These are phyloP conservation scores for Sarcophilus harrisii DNA, from an alignment of 2,797 vertebrate species.

Conservation along the genomic window DNA sequence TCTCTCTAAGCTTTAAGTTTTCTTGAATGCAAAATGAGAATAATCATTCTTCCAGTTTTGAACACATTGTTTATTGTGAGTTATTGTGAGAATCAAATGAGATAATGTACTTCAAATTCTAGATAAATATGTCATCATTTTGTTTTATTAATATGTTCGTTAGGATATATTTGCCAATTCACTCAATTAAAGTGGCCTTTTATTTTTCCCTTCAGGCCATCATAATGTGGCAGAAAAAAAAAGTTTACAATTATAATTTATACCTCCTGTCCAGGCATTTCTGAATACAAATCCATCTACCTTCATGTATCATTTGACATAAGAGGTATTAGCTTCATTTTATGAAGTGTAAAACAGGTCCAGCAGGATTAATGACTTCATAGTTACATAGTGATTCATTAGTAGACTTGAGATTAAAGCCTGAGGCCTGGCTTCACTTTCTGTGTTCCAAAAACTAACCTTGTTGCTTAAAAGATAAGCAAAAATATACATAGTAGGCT, in stretches of 20 bases:
- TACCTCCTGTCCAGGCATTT: constrained; percentile 30
- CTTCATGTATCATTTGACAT: neutral
- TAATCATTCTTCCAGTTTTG: neutral
- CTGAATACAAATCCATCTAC: neutral
- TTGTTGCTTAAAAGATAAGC: neutral
- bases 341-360: neutral
- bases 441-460: neutral
- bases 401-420: constrained; percentile 6
- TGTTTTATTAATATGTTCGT: neutral
- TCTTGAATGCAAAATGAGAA: neutral
- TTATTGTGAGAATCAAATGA: neutral
- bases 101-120: neutral
- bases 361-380: neutral
- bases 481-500: neutral
- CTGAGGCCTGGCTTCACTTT: neutral
- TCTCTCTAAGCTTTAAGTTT: neutral
- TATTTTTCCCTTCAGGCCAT: neutral
- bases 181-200: constrained; percentile 3
- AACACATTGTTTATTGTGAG: neutral
- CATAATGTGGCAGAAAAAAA: neutral
- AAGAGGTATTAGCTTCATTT: neutral
- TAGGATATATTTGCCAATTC: neutral
- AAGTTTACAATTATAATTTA: constrained; percentile 18
- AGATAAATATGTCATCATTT: neutral
- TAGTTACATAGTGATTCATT: neutral